These are phyloP conservation scores for Pipistrellus pygmaeus DNA, from an alignment of 2,797 vertebrate genomes.

Conservation along the genomic window DNA sequence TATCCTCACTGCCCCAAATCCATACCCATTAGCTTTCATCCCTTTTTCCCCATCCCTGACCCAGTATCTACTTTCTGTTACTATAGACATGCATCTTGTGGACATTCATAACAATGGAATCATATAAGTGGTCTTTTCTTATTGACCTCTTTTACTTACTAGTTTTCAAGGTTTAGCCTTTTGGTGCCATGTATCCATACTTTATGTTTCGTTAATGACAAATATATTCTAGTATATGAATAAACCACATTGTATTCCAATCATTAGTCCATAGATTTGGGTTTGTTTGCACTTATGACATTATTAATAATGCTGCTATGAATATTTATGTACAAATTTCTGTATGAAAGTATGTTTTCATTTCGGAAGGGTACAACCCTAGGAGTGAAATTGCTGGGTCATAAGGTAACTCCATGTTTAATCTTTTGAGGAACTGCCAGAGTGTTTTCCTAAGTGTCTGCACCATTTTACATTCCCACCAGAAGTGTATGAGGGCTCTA, in stretches of 20 bases:
- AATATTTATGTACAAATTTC: background rate
- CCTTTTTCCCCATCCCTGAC: too few relatives aligned
- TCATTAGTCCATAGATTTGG: background rate
- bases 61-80: background rate
- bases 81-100: background rate
- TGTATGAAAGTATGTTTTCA: background rate
- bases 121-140: background rate
- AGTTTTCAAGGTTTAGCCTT: background rate
- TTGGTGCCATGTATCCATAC: background rate
- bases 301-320: background rate
- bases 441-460: too few relatives aligned
- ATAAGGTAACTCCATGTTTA: background rate
- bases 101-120: background rate
- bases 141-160: background rate
- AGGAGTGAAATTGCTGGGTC: background rate
- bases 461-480: too few relatives aligned
- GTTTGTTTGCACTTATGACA: background rate
- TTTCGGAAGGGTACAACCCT: background rate
- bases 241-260: background rate
- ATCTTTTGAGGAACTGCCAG: background rate
- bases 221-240: background rate
- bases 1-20: background rate
- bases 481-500: background rate
- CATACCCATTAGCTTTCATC: background rate
- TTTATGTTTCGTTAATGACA: background rate